These are phyloP conservation scores for Pardalotus punctatus DNA, from an alignment of 2,113 vertebrate species.

Conservation along the genomic window DNA sequence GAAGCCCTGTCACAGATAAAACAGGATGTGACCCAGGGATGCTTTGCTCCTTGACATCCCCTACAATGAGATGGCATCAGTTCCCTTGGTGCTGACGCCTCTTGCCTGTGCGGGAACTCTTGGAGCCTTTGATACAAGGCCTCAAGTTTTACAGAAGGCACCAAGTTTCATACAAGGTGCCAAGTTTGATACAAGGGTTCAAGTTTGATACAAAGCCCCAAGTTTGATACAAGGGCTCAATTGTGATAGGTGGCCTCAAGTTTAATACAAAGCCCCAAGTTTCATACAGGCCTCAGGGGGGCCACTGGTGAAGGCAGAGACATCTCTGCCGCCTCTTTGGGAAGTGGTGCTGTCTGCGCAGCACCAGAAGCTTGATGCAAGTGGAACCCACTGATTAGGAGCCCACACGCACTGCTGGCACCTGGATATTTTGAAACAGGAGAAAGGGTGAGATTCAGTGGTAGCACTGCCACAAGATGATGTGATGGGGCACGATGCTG, in stretches of 20 bases:
- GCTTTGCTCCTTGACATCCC: not conserved
- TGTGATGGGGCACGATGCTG: not conserved
- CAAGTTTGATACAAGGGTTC: not conserved
- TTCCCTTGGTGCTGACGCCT: not conserved
- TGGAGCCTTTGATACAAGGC: not conserved
- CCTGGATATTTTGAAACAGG: not conserved
- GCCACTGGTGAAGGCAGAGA: not conserved
- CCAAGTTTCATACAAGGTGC: not conserved
- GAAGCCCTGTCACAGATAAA: not conserved
- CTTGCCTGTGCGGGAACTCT: not conserved
- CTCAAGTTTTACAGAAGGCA: not conserved
- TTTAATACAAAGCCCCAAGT: too few species aligned
- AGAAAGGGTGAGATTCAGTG: not conserved
- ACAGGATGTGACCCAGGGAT: not conserved
- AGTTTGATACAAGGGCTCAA: too few species aligned
- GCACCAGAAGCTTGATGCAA: not conserved
- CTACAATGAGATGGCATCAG: fast-evolving
- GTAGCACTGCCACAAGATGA: not conserved
- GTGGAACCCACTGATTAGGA: fast-evolving
- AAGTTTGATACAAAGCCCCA: not conserved
- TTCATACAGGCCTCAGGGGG: not conserved
- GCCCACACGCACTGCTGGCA: not conserved
- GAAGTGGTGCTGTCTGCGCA: fast-evolving
- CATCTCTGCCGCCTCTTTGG: not conserved
- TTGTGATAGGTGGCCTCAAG: not conserved